These are phyloP conservation scores for Sebastes vulpes DNA, from an alignment of 2,797 vertebrate genomes.

Conservation along the genomic window DNA sequence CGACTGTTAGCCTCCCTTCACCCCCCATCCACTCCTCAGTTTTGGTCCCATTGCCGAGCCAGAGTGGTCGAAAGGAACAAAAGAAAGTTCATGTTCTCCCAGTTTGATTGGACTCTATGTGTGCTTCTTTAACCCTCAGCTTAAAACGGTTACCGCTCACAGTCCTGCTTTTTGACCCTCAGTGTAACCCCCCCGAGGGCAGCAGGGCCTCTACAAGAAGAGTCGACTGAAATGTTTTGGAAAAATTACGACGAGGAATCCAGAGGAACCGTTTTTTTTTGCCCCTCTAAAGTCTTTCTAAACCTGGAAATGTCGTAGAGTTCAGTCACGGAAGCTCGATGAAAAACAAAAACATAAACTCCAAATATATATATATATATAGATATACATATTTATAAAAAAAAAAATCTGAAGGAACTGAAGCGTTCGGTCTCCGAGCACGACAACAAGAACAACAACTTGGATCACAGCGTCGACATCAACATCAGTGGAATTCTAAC, in stretches of 20 bases:
- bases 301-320: slow-evolving; percentile 56
- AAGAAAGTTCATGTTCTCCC: slow-evolving; percentile 20
- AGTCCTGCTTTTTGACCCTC: slow-evolving; percentile 10
- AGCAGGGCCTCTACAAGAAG: background rate
- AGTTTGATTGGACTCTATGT: slow-evolving; percentile 10
- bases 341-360: slow-evolving; percentile 60
- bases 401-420: slow-evolving; percentile 58
- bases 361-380: slow-evolving; percentile 40
- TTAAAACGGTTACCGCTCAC: background rate
- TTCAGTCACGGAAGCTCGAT: slow-evolving; percentile 68
- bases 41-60: slow-evolving; percentile 41
- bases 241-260: slow-evolving; percentile 7
- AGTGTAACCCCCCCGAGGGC: background rate
- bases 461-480: slow-evolving; percentile 74
- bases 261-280: slow-evolving; percentile 6
- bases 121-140: slow-evolving; percentile 44
- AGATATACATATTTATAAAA: background rate
- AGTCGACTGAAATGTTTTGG: slow-evolving; percentile 33
- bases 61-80: slow-evolving; percentile 12
- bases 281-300: background rate
- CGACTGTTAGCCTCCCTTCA: background rate
- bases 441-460: slow-evolving; percentile 68
- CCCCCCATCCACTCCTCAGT: background rate
- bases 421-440: slow-evolving; percentile 81
- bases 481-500: slow-evolving; percentile 63